Conservation (phyloP, 2,888 invertebrate genomes). For the Invenusta paracnida region DNA sequence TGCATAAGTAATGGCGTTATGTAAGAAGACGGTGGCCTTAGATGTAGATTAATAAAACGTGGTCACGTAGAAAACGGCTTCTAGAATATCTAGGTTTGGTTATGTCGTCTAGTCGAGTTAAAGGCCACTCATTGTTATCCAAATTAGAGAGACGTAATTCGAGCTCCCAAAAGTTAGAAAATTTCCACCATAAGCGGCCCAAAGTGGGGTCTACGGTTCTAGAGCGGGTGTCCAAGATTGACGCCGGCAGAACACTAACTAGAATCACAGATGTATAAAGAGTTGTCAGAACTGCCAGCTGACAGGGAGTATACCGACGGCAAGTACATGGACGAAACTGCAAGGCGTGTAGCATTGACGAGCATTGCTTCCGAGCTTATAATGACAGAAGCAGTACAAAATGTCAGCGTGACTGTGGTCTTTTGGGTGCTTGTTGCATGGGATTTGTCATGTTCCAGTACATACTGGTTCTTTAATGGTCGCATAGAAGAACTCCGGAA, state of each 20-base stretch:
- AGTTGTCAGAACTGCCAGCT: constrained; percentile 41
- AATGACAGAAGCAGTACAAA: constrained; percentile 39
- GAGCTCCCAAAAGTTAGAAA: constrained; percentile 10
- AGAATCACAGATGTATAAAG: constrained; percentile 19
- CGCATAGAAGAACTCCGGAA: neutral
- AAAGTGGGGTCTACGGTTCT: neutral
- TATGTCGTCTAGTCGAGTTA: constrained; percentile 43
- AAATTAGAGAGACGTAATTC: neutral
- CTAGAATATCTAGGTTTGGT: constrained; percentile 47
- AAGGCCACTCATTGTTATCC: constrained; percentile 40
- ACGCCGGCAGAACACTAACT: constrained; percentile 38
- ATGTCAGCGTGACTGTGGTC: no score
- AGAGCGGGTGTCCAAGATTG: constrained; percentile 26
- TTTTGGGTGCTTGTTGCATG: neutral
- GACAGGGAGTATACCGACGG: neutral
- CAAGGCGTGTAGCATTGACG: constrained; percentile 40
- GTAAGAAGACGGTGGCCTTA: constrained; percentile 1
- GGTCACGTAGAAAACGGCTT: constrained; percentile 44
- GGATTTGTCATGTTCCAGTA: neutral
- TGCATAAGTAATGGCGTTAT: neutral
- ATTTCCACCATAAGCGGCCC: neutral
- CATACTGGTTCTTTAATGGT: neutral
- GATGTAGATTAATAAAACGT: constrained; percentile 41
- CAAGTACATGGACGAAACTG: neutral
- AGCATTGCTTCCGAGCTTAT: constrained; percentile 42